Conservation (phyloP, 2,113 vertebrate genomes). For the Phocoena sinus region DNA sequence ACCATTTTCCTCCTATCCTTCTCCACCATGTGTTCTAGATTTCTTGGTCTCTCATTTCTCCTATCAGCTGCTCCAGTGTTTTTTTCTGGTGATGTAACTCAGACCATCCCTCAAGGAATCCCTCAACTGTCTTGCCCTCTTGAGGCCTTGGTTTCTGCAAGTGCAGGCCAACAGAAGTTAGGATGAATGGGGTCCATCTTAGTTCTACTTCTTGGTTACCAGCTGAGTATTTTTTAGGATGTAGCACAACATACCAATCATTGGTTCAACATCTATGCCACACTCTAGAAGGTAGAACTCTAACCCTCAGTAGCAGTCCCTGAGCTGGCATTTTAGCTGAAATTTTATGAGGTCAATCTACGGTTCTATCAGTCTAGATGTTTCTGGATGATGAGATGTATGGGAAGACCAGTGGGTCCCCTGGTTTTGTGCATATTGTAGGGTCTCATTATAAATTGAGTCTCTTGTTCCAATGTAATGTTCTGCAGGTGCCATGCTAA, state of each 20-base stretch:
- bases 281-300: neutral
- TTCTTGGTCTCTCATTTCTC: neutral
- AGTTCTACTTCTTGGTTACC: neutral
- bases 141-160: neutral
- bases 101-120: neutral
- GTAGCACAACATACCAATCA: neutral
- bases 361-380: neutral
- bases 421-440: neutral
- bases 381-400: neutral
- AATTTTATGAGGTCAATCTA: neutral
- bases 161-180: neutral
- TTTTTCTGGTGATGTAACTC: neutral
- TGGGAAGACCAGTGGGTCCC: neutral
- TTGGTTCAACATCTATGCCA: neutral
- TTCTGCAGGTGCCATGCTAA: neutral
- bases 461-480: neutral
- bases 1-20: neutral
- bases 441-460: neutral
- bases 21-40: neutral
- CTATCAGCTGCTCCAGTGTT: neutral
- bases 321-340: neutral
- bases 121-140: neutral
- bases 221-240: neutral
- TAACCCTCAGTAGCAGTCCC: neutral
- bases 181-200: neutral